Base-by-base conservation (phyloP, 1,140 invertebrate genomes). In the Microplitis mediator region DNA sequence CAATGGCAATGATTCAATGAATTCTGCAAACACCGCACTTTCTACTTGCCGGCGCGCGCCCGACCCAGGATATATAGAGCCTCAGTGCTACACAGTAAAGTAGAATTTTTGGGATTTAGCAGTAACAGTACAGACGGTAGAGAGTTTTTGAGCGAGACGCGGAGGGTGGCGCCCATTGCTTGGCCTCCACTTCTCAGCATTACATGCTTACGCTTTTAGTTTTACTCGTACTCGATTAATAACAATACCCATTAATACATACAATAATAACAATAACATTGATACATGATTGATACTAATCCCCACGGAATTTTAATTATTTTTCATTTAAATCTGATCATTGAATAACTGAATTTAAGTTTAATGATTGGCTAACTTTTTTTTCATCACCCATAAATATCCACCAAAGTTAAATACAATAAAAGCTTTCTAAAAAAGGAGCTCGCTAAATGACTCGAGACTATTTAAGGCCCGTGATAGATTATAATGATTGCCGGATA, bases 1-100 rank as follows among this genome's bases (percentile, higher is more conserved):
- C 80, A 83, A 82, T 81, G 81, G 79, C 80, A 80, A 82, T 82
- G 80, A 83, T 83, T 83, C 81, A 82, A 82, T 82, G 78, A 83
- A 83, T 82, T 80, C 79, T 79, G 77, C 79, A 82, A 83, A 83
- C 81, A 83, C 80, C 75, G 81, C 81, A 79, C 77, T 79, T 77
- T 77, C 77, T 75, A 75, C 74, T 63, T 69, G 72, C 58, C 68
- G 65, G 36, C 34, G 16, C 69, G 52, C 50, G 50, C 36, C 63
- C 39, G n/a, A 36, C 14, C 60, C 6, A 2, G 3, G 14, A 4
- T 62, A 8, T 31, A 14, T 16, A 62, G 2, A 58, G 23, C 23
- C 23, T 23, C 34, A 54, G 65, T 58, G 11, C 6, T 45, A 45
- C 11, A 45, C 6, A 45, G 39, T 6, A 45, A 45, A 45, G 39